These are phyloP conservation scores for Clusia tigrina DNA, from an alignment of 2,888 invertebrate species.

Conservation along the genomic window DNA sequence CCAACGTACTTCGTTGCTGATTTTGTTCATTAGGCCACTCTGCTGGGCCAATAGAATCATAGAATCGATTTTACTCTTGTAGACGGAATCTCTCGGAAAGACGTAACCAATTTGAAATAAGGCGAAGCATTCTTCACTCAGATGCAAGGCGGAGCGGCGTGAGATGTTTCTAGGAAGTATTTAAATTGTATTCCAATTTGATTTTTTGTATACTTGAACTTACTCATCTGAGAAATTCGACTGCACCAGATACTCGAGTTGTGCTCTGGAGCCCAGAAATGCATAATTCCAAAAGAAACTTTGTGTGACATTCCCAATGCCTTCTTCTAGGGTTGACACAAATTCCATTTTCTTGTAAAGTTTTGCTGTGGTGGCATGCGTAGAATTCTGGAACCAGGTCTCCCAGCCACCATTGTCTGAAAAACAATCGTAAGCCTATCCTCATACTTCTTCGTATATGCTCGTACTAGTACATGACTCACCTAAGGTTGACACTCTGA, in stretches of 20 bases:
- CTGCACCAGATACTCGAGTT: slow-evolving; percentile 76
- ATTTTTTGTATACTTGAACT: no score
- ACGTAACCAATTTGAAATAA: slow-evolving; percentile 74
- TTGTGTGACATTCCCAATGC: slow-evolving; percentile 76
- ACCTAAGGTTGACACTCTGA: slow-evolving; percentile 78
- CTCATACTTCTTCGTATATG: background rate
- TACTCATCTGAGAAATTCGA: slow-evolving; percentile 75
- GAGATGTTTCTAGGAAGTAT: slow-evolving; percentile 56
- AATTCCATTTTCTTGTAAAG: slow-evolving; percentile 74
- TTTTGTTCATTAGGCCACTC: slow-evolving; percentile 73
- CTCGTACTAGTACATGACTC: slow-evolving; percentile 40
- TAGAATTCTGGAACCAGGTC: slow-evolving; percentile 75
- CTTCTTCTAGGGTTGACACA: slow-evolving; percentile 72
- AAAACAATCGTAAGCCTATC: background rate
- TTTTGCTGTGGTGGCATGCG: slow-evolving; percentile 70
- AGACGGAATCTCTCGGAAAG: slow-evolving; percentile 73
- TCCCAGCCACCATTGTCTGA: slow-evolving; percentile 82
- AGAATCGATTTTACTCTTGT: slow-evolving; percentile 69
- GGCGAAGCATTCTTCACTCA: slow-evolving; percentile 78
- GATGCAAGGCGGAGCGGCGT: slow-evolving; percentile 74
- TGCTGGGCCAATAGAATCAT: slow-evolving; percentile 72
- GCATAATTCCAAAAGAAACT: slow-evolving; percentile 83
- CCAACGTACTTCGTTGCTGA: slow-evolving; percentile 77
- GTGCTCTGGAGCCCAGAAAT: slow-evolving; percentile 76
- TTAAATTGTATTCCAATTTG: background rate